A percentile compares a stretch with the other conserved stretches of the same genome.
These are phyloP conservation scores for Gallinago solitaria DNA, from an alignment of 2,797 vertebrate species.

Conservation along the genomic window DNA sequence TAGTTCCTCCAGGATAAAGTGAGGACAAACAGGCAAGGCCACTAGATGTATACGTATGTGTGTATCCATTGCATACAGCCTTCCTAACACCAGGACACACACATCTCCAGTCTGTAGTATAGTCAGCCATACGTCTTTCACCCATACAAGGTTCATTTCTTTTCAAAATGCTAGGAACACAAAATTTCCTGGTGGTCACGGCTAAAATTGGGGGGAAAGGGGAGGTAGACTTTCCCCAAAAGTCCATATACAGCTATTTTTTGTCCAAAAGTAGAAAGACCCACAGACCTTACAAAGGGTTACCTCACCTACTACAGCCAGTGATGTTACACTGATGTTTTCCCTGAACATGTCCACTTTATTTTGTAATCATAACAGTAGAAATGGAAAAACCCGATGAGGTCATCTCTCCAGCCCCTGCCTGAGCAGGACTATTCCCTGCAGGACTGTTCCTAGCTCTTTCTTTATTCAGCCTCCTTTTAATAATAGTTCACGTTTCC, in stretches of 20 bases:
- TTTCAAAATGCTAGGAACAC: background rate
- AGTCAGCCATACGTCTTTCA: background rate
- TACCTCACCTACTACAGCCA: background rate
- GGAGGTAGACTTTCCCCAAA: background rate
- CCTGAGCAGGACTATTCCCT: constrained; percentile 2
- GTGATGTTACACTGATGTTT: background rate
- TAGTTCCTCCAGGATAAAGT: background rate
- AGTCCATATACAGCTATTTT: background rate
- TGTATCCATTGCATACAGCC: background rate
- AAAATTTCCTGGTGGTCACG: background rate
- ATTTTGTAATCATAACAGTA: background rate
- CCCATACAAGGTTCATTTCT: background rate
- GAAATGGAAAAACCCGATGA: background rate
- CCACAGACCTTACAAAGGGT: background rate
- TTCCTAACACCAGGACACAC: background rate
- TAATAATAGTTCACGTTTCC: constrained; percentile 26
- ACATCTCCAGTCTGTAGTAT: background rate
- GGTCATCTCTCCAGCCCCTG: constrained; percentile 4
- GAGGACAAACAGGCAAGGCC: background rate
- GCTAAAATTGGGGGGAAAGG: background rate
- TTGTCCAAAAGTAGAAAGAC: background rate
- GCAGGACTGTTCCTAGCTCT: background rate
- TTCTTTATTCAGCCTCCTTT: background rate
- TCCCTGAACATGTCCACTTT: background rate
- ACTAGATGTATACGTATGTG: background rate